Evolutionary conservation across 1,140 invertebrate species (phyloP).

Genomic region (Monochamus saltuarius): DNA sequence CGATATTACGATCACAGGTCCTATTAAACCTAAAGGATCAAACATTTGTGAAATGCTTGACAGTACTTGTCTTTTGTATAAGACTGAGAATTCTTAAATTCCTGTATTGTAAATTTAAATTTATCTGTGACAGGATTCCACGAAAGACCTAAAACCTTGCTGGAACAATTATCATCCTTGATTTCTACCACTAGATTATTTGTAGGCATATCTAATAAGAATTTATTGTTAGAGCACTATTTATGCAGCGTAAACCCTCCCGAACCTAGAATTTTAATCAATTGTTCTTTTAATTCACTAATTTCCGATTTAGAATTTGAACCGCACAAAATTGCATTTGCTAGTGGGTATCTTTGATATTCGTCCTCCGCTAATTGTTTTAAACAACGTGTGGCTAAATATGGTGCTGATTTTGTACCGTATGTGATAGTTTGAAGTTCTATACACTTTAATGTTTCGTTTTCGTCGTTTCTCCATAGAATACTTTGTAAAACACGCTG

Average conservation of each 20-base stretch:
- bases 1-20: conserved; percentile 44
- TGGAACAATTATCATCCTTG: background rate
- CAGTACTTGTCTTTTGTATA: conserved; percentile 47
- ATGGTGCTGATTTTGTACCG: conserved; percentile 46
- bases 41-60: conserved; percentile 46
- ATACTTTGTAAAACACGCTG: conserved; percentile 48
- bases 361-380: conserved; percentile 40
- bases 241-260: conserved; percentile 31
- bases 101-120: conserved; percentile 38
- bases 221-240: conserved; percentile 39
- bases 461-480: conserved; percentile 41
- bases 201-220: background rate
- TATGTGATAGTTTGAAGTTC: conserved; percentile 46
- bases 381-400: conserved; percentile 41
- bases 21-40: conserved; percentile 52
- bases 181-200: conserved; percentile 1
- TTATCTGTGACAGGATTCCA: conserved; percentile 43
- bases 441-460: conserved; percentile 34
- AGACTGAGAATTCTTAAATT: conserved; percentile 3
- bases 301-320: conserved; percentile 35
- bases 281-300: conserved; percentile 30
- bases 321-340: conserved; percentile 42
- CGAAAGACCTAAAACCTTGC: conserved; percentile 45
- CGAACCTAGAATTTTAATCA: conserved; percentile 23
- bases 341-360: conserved; percentile 39